Evolutionary conservation across 2,113 vertebrate genomes (phyloP).

Genomic region (Tinamus guttatus): DNA sequence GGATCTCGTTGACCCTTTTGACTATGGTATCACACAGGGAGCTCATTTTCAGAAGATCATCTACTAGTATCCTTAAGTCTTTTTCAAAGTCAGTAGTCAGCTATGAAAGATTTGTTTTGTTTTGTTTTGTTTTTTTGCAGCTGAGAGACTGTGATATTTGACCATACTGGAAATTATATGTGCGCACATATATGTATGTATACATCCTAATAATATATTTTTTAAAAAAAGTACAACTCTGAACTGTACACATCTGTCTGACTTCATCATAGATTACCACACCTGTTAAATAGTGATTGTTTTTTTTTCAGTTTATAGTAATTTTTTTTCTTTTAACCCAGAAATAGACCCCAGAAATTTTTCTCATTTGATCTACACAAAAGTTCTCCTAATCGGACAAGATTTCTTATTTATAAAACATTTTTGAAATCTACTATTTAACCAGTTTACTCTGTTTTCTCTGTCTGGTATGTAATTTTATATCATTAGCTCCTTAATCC

Average conservation of each 20-base stretch:
- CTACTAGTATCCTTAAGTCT: not conserved
- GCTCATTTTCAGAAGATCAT: not conserved
- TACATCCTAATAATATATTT: not conserved
- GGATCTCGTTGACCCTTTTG: not conserved
- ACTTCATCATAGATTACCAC: not conserved
- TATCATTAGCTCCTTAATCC: not conserved
- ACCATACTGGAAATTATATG: not conserved
- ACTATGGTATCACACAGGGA: rapidly evolving
- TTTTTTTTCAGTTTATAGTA: not conserved
- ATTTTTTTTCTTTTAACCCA: not conserved
- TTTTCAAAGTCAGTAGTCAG: not conserved
- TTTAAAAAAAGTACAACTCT: rapidly evolving
- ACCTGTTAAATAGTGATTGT: rapidly evolving
- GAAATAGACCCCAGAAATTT: not conserved
- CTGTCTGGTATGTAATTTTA: not conserved
- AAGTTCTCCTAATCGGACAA: not conserved
- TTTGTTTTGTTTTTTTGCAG: not conserved
- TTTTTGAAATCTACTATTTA: not conserved
- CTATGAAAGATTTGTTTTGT: not conserved
- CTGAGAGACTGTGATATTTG: not conserved
- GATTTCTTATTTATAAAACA: not conserved
- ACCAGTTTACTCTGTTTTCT: not conserved
- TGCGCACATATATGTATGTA: not conserved
- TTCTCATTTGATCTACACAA: not conserved
- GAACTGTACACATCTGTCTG: not conserved